phyloP scores from a whole-genome alignment of 2,113 vertebrate species.

The Isichthys henryi region DNA sequence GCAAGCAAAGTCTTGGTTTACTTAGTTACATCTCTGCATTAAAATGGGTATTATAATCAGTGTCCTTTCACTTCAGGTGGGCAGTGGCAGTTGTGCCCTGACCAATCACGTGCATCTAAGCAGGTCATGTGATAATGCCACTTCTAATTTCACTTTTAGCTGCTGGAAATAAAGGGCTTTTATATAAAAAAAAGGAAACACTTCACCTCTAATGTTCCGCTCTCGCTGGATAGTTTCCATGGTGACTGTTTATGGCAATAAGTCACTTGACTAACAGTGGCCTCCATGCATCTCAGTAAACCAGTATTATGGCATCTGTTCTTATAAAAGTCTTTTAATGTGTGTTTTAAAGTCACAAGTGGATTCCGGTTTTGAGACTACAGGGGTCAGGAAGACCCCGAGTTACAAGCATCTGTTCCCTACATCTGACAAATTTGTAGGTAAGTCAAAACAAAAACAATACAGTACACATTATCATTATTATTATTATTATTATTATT shows the following conservation, averaged over 20 bases:
- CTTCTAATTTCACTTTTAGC: not conserved
- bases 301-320: not conserved
- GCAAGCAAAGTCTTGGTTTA: not conserved
- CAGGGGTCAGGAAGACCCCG: not conserved
- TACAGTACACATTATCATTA: not conserved
- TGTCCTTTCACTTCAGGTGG: not conserved
- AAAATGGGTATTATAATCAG: not conserved
- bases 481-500: not conserved
- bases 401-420: not conserved
- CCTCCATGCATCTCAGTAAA: not conserved
- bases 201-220: not conserved
- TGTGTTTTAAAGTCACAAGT: not conserved
- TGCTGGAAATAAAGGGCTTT: not conserved
- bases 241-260: conserved; percentile 7
- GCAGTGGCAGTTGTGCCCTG: not conserved
- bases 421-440: not conserved
- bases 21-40: not conserved
- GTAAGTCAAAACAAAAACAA: not conserved
- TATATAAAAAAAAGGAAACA: not conserved
- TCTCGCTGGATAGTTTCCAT: not conserved
- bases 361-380: not conserved
- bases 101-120: not conserved
- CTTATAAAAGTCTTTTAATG: not conserved
- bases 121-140: not conserved
- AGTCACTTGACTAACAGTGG: not conserved